phyloP scores from a whole-genome alignment of 1,140 invertebrate genomes.

The Nasonia giraulti region DNA sequence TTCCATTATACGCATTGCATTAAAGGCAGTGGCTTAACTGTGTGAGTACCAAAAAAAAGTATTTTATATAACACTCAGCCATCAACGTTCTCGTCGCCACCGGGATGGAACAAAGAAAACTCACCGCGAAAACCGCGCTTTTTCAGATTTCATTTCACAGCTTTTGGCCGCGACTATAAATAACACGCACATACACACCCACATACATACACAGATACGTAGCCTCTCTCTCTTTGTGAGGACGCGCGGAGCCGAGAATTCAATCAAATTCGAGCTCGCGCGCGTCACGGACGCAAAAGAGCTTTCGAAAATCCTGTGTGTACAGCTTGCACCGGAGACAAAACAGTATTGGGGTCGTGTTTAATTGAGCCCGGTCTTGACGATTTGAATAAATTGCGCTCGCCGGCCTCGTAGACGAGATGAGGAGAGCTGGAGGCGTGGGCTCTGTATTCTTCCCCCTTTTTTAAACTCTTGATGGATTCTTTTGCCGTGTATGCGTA shows the following conservation, averaged over 20 bases:
- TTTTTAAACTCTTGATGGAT: no score
- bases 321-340: not conserved
- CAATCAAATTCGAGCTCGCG: constrained; percentile 14
- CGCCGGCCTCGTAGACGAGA: no score
- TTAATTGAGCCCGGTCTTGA: not conserved
- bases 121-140: no score
- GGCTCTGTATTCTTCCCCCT: no score
- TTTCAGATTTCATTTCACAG: no score
- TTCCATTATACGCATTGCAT: not conserved
- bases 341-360: not conserved
- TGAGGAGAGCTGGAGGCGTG: no score
- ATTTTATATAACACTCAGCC: not conserved
- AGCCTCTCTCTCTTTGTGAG: not conserved
- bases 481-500: no score
- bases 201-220: no score
- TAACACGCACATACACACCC: no score
- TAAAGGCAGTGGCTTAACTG: not conserved
- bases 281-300: not conserved
- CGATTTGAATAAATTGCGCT: not conserved
- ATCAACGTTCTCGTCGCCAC: no score
- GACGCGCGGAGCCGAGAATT: not conserved
- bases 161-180: no score
- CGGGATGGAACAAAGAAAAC: no score
- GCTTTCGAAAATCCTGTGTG: constrained; percentile 3
- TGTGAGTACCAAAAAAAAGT: not conserved